Evolutionary conservation across 1,140 invertebrate species (phyloP).

Genomic region (Drosophila lowei): DNA sequence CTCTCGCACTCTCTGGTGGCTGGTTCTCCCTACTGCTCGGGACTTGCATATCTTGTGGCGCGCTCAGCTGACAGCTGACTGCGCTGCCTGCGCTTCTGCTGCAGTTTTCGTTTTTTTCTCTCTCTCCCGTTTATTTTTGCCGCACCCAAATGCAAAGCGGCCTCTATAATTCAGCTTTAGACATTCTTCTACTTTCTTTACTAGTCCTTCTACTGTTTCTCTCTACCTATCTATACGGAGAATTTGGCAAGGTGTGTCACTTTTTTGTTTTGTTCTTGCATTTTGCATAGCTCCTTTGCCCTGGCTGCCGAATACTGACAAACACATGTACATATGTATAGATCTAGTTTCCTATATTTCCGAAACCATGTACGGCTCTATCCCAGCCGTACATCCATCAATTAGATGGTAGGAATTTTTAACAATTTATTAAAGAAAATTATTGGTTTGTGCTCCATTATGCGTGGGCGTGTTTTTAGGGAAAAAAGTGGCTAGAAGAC

Average conservation of each 20-base stretch:
- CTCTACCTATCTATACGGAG: slow-evolving; percentile 11
- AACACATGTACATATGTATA: slow-evolving; percentile 3
- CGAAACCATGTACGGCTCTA: too few relatives aligned
- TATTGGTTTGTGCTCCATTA: slow-evolving; percentile 31
- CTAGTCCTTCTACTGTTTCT: slow-evolving; percentile 22
- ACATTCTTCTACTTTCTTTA: slow-evolving; percentile 31
- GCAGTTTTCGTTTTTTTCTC: slow-evolving; percentile 30
- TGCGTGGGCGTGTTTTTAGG: not conserved
- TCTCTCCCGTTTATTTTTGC: slow-evolving; percentile 59
- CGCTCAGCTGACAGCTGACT: slow-evolving; percentile 58
- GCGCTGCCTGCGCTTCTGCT: slow-evolving; percentile 23
- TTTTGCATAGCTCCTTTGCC: slow-evolving; percentile 48
- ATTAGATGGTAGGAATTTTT: slow-evolving; percentile 63
- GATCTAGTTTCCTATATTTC: not conserved
- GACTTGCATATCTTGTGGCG: slow-evolving; percentile 66
- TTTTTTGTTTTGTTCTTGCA: slow-evolving; percentile 78
- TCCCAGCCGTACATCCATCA: slow-evolving; percentile 31
- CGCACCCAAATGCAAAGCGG: slow-evolving; percentile 68
- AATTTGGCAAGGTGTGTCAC: slow-evolving; percentile 71
- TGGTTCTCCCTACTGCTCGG: slow-evolving; percentile 18
- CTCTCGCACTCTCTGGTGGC: slow-evolving; percentile 22
- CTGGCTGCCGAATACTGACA: slow-evolving; percentile 19
- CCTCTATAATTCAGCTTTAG: slow-evolving; percentile 27
- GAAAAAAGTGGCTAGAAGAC: too few relatives aligned
- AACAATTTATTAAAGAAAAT: slow-evolving; percentile 71